These are phyloP conservation scores for Andrena hattorfiana DNA, from an alignment of 2,888 invertebrate genomes.

Conservation along the genomic window DNA sequence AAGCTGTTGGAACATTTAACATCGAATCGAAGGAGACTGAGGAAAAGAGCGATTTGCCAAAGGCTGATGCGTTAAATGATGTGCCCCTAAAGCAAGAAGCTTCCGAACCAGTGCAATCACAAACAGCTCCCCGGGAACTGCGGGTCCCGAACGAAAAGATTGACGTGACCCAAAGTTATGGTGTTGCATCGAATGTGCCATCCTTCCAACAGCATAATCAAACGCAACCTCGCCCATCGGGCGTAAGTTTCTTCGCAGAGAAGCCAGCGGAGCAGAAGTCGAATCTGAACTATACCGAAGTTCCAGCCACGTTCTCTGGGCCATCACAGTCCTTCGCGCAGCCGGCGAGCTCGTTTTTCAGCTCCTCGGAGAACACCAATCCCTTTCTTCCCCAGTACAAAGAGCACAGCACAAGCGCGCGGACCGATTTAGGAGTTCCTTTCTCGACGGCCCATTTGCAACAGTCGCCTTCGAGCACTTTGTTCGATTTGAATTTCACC, in stretches of 20 bases:
- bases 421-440: neutral
- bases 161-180: slow-evolving; percentile 21
- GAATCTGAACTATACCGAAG: slow-evolving; percentile 30
- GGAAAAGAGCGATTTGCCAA: slow-evolving; percentile 69
- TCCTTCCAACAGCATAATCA: slow-evolving; percentile 42
- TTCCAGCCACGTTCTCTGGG: neutral
- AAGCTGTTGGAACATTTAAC: slow-evolving; percentile 2
- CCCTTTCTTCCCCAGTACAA: slow-evolving; percentile 24
- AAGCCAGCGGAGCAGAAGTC: slow-evolving; percentile 36
- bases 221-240: slow-evolving; percentile 20
- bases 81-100: slow-evolving; percentile 28
- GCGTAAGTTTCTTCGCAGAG: slow-evolving; percentile 30
- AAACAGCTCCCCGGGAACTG: slow-evolving; percentile 1
- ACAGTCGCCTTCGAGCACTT: neutral
- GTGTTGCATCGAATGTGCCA: slow-evolving; percentile 21
- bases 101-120: neutral
- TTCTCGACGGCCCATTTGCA: slow-evolving; percentile 11
- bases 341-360: slow-evolving; percentile 42
- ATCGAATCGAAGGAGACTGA: slow-evolving; percentile 50
- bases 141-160: slow-evolving; percentile 7
- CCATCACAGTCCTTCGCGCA: slow-evolving; percentile 9
- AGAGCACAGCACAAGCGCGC: slow-evolving; percentile 13
- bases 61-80: slow-evolving; percentile 47
- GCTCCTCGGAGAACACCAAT: neutral
- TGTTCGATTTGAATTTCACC: slow-evolving; percentile 2